A percentile compares a stretch with the other conserved stretches of the same genome.
Evolutionary conservation across 2,113 vertebrate species (phyloP).

Genomic region (Puma concolor): DNA sequence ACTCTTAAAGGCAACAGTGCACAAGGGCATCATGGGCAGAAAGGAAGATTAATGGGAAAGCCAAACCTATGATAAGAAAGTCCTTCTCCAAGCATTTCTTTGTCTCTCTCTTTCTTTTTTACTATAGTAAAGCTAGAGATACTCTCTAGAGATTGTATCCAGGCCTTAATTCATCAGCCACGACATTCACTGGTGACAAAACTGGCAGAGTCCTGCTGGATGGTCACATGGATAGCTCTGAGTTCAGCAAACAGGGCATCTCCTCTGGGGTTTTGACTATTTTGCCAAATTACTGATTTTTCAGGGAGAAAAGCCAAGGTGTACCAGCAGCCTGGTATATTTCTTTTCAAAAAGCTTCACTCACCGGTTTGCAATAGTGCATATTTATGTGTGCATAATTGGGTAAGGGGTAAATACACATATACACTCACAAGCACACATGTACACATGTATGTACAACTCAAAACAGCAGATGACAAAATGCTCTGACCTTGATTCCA

Average conservation of each 20-base stretch:
- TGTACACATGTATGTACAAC: neutral
- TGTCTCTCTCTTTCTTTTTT: neutral
- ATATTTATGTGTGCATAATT: neutral
- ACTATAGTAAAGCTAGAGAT: neutral
- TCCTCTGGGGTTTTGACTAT: neutral
- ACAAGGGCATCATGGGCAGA: neutral
- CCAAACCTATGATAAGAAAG: slow-evolving; percentile 15
- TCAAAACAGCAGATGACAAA: neutral
- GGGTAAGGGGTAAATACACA: neutral
- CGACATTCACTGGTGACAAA: neutral
- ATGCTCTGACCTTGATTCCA: neutral
- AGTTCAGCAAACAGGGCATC: neutral
- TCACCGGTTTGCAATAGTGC: neutral
- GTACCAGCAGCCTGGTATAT: neutral
- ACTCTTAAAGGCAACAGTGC: neutral
- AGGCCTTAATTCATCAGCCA: slow-evolving; percentile 41
- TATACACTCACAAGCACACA: neutral
- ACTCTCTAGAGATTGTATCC: neutral
- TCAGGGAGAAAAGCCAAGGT: slow-evolving; percentile 21
- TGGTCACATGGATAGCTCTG: neutral
- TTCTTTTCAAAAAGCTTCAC: neutral
- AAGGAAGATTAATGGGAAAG: slow-evolving; percentile 20
- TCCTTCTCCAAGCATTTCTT: neutral
- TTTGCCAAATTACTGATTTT: slow-evolving; percentile 8
- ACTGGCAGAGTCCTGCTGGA: neutral